Evolutionary conservation across 2,888 invertebrate species (phyloP), one percentile per base, ranked within the genome.

Genomic region (Cepaea hortensis): DNA sequence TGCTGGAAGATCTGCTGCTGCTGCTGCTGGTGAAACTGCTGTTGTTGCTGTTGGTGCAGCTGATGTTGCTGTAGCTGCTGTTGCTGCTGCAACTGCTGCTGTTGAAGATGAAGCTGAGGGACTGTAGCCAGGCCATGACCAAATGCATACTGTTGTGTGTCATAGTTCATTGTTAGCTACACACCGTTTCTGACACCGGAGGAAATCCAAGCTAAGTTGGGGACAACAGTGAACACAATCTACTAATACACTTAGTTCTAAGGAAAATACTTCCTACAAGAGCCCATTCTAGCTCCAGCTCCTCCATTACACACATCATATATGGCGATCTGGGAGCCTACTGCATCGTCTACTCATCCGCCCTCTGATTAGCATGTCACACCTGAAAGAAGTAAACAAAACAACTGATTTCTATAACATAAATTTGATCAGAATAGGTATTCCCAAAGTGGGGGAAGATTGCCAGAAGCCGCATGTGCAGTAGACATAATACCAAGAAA

Each of bases 111-210:
- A 87, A 90, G 79, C 87, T 90, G 85, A 86, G 85, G 81, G 89
- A 81, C 72, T 65, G 84, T 84, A 87, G 87, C 87, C 65, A 88
- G 70, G 70, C 88, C 88, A 84, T 87, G 79, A 85, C 87, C 85
- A 76, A 88, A 87, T 65, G 87, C 76, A 77, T 88, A 88, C 75
- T 88, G 88, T 73, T 87, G 87, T 76, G 84, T 84, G 55, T 87
- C 88, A 88, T 88, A 87, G 88, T 87, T 88, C 88, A 88, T 88
- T 84, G 83, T 88, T 86, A 79, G 65, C 82, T 48, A 82, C 82
- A 46, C 15, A 23, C 68, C 65, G 77, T n/a, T 48, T 23, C 23
- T 68, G 48, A 65, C n/a, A 7, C 9, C 1, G 23, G 55, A 46
- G 23, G 46, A 13, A 18, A 72, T n/a, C 23, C 50, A 82, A 50